Base-by-base conservation (phyloP, 2,888 invertebrate species). In the Philhelius pedissequus region DNA sequence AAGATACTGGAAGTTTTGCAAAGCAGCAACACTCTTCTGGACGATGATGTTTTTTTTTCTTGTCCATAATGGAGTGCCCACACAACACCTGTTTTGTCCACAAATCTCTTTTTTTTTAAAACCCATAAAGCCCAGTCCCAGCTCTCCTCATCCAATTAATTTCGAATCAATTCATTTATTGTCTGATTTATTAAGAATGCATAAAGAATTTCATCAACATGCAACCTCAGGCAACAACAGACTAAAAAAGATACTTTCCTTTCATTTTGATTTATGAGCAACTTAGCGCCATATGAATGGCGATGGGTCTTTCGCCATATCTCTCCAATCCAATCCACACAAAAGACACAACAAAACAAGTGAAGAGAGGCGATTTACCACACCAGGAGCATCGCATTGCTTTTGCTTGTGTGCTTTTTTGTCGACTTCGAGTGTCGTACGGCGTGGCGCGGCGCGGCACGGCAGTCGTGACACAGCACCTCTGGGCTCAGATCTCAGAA, bases 161-260 rank as follows among this genome's bases (percentile, higher is more conserved):
- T 87, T 87, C 80, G 54, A 86, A 87, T 87, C 84, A 87, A 87
- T 87, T 87, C 82, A 83, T 78, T 86, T 86, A 77, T 84, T 78
- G 81, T 82, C 78, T 45, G 83, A 79, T 83, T 83, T 50, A 50
- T 45, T 48, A 68, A 27, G 62, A 76, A 71, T 78, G 77, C 76
- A 62, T 32, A 9, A 40, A 64, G 66, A 79, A 76, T 74, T 73
- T 52, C 73, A 62, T 54, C 64, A 62, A 32, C 58, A 56, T 58
- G 54, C 50, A 70, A 35, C 64, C 40, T 48, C 64, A 64, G 15
- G 43, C 27, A 30, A 15, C 22, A 30, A 54, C 5, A 64, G 20
- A 11, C 22, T 4, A 13, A 48, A 48, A 64, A 9, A 64, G 4
- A 60, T 43, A 64, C 64, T 64, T 45, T 64, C 64, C 66, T 60